These are phyloP conservation scores for Fregetta grallaria DNA, from an alignment of 2,113 vertebrate genomes.

Conservation along the genomic window DNA sequence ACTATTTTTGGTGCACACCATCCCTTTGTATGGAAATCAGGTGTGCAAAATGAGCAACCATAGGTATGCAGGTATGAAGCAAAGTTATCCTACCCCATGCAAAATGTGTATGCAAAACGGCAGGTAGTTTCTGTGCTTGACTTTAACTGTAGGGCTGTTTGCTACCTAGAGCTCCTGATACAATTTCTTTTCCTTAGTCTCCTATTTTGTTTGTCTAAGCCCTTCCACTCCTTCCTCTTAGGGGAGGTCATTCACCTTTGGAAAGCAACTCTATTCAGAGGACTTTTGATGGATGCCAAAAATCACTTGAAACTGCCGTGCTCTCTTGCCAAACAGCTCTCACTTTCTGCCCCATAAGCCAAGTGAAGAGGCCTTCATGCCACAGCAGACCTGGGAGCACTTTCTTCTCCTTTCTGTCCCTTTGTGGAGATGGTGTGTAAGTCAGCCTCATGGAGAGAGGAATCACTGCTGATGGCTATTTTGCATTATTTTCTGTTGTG, in stretches of 20 bases:
- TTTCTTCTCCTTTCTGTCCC: background rate
- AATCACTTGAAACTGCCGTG: background rate
- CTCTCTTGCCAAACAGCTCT: background rate
- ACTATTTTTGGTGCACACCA: background rate
- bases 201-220: background rate
- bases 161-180: background rate
- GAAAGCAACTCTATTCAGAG: background rate
- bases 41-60: background rate
- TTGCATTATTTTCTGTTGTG: background rate
- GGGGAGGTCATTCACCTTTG: background rate
- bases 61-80: background rate
- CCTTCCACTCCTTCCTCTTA: background rate
- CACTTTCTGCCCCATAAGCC: background rate
- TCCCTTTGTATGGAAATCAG: background rate
- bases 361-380: background rate
- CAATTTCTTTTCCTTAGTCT: background rate
- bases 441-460: background rate
- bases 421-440: background rate
- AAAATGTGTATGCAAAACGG: background rate
- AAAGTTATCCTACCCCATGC: background rate
- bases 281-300: background rate
- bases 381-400: background rate
- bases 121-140: background rate
- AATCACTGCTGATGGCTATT: background rate
- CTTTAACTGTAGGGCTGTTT: background rate